Evolutionary conservation across 2,797 vertebrate genomes (phyloP).

Genomic region (Onychomys leucogaster): DNA sequence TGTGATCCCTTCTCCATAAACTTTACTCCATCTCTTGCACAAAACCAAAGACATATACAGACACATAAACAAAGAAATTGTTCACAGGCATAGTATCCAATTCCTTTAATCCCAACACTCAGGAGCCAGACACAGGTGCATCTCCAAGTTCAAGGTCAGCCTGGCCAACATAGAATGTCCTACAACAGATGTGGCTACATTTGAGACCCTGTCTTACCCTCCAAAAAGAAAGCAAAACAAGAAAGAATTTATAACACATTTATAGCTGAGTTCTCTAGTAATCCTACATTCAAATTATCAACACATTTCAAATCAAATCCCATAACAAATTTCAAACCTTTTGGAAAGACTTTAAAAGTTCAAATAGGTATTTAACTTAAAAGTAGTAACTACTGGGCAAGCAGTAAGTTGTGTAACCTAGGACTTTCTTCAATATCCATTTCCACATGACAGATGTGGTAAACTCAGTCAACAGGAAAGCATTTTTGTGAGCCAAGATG

Average conservation of each 20-base stretch:
- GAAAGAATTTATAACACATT: conserved; percentile 53
- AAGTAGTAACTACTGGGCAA: conserved; percentile 17
- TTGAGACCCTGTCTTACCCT: not conserved
- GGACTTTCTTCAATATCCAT: not conserved
- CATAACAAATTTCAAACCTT: conserved; percentile 25
- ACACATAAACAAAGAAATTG: conserved; percentile 19
- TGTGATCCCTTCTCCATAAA: conserved; percentile 44
- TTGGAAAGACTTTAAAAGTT: conserved; percentile 23
- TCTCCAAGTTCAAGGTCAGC: not conserved
- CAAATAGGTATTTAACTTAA: conserved; percentile 3
- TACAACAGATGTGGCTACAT: not conserved
- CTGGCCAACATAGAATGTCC: not conserved
- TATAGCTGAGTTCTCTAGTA: conserved; percentile 45
- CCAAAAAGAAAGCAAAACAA: conserved; percentile 33
- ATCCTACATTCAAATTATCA: conserved; percentile 48
- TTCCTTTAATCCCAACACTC: not conserved
- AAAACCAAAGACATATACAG: conserved; percentile 39
- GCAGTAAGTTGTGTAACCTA: not conserved
- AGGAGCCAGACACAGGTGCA: not conserved
- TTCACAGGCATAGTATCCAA: not conserved
- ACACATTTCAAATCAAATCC: conserved; percentile 47
- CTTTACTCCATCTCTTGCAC: conserved; percentile 34
- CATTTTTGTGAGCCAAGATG: not conserved
- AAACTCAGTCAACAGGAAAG: conserved; percentile 6
- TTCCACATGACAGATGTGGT: conserved; percentile 34